Evolutionary conservation across 2,113 vertebrate species (phyloP).

Genomic region (Sapayoa aenigma): DNA sequence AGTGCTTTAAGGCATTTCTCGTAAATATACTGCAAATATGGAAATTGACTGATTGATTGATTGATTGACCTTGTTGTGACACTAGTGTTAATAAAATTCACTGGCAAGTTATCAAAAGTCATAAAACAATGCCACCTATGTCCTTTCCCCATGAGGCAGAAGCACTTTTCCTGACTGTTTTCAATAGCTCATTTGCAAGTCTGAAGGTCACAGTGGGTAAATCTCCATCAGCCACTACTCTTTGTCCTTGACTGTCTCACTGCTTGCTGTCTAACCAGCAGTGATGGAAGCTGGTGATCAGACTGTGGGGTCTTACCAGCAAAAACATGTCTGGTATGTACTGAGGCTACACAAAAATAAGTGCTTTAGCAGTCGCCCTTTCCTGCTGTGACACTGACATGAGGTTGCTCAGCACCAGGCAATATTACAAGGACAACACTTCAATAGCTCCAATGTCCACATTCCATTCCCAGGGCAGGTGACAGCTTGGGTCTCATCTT

Average conservation of each 20-base stretch:
- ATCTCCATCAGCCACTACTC: not conserved
- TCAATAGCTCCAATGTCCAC: accelerated
- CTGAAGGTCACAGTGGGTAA: not conserved
- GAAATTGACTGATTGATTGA: slow-evolving; percentile 58
- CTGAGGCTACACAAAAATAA: not conserved
- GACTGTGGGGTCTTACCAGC: not conserved
- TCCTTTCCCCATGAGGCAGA: slow-evolving; percentile 9
- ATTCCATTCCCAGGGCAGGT: not conserved
- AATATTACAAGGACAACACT: not conserved
- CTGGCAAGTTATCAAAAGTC: slow-evolving; percentile 44
- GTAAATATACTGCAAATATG: slow-evolving; percentile 52
- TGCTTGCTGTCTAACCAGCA: not conserved
- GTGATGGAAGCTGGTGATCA: not conserved
- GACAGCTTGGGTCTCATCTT: not conserved
- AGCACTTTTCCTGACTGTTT: not conserved
- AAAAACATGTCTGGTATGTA: not conserved
- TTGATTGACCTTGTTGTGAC: slow-evolving; percentile 51
- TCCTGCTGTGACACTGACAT: not conserved
- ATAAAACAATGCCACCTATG: not conserved
- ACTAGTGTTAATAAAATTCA: slow-evolving; percentile 31
- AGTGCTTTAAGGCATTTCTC: slow-evolving; percentile 47
- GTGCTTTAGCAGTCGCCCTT: not conserved
- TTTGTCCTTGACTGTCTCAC: not conserved
- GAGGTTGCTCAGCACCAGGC: not conserved
- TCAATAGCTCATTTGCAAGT: not conserved